Base-by-base conservation (phyloP, 2,113 vertebrate species). In the Phyllostomus discolor region DNA sequence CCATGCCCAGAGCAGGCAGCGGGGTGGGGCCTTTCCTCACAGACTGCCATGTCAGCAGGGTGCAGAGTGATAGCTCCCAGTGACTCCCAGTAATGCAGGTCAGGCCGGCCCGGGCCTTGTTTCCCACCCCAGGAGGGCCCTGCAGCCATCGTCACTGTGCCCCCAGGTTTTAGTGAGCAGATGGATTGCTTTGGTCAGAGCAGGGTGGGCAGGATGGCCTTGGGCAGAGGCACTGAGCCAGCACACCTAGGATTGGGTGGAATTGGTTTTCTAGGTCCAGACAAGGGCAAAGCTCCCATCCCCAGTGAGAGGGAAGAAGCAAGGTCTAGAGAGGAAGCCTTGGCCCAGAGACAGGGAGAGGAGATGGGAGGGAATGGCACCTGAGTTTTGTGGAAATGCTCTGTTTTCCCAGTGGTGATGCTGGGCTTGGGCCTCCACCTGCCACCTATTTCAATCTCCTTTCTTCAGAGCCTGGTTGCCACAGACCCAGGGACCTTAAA, bases 11-110 rank as follows among this genome's bases (percentile, higher is more conserved):
- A 7, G 62, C 73, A 16, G 35, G 76, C 41, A 10, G 66, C 35
- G 35, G 4, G 35, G 16, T 33, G 52, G 43, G 2, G 76, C 48
- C 28, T 17, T 22, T 43, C 66, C 19, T 1, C 0, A 1, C 20
- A 4, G 1, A 54, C 41, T 31, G 19, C 1, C 2, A 31, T 26
- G 73, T 19, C 16, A 2, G 10, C 35, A 28, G 22, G 57, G 78
- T 3, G 12, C 11, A 1, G 31, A 4, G 35, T 7, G 3, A 15
- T 1, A 33, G 66, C 1, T 43, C 67, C 79, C 1, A 0, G 64
- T 0, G 41, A 43, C 28, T 14, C 12, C 4, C 10, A 1, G 2
- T 3, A 2, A 46, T 0, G 9, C 19, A 6, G 35, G 38, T 10
- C 54, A 38, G 83, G 62, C 48, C 5, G 4, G 24, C 31, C 31